Evolutionary conservation across 2,888 invertebrate species (phyloP).

Genomic region (Alitta virens): DNA sequence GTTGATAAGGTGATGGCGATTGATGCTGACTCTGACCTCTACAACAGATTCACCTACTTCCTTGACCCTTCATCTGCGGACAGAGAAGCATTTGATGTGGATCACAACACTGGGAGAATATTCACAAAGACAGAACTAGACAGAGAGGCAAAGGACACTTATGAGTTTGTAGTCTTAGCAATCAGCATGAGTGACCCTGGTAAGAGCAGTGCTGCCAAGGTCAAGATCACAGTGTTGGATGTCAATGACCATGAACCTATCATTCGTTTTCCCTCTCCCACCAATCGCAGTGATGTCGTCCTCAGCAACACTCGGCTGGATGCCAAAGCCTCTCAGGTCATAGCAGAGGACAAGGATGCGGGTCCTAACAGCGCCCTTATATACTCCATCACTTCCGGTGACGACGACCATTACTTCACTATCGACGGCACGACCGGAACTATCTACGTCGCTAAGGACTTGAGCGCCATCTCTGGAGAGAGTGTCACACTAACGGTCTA

Average conservation of each 20-base stretch:
- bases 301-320: conserved; percentile 7
- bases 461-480: too few species aligned
- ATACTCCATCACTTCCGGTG: conserved; percentile 19
- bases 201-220: conserved; percentile 8
- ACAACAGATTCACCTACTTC: conserved; percentile 39
- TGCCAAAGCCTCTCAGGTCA: conserved; percentile 9
- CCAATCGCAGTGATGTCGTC: conserved; percentile 15
- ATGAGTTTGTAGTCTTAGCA: conserved; percentile 14
- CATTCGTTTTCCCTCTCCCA: conserved; percentile 15
- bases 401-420: conserved; percentile 14
- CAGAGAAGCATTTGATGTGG: conserved; percentile 38
- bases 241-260: conserved; percentile 24
- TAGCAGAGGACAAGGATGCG: conserved; percentile 19
- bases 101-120: conserved; percentile 70
- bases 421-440: conserved; percentile 15
- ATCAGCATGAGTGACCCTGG: conserved; percentile 5
- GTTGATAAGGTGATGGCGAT: conserved; percentile 43
- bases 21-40: conserved; percentile 41
- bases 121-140: conserved; percentile 79
- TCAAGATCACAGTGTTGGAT: conserved; percentile 17
- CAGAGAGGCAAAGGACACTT: conserved; percentile 68
- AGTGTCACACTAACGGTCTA: too few species aligned
- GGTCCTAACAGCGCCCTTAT: conserved; percentile 22
- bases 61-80: conserved; percentile 23
- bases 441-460: background rate